Base-by-base conservation (phyloP, 2,797 vertebrate species). In the Tolypeutes matacus region DNA sequence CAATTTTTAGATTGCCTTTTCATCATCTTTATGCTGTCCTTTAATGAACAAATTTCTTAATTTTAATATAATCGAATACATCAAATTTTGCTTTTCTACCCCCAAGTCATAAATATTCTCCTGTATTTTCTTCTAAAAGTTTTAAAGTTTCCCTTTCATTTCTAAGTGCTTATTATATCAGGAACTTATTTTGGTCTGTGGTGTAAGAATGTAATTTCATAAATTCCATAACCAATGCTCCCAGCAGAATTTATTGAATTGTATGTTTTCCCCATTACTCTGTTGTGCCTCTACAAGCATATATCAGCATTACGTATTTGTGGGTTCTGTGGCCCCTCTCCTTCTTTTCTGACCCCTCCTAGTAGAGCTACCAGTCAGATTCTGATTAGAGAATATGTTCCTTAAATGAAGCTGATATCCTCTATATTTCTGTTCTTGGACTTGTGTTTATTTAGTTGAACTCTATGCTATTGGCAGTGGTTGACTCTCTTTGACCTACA, bases 91-190 rank as follows among this genome's bases (percentile, higher is more conserved):
- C 42, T 60, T 81, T 92, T 2, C 76, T 84, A 56, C 4, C 21
- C n/a, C 3, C 15, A 83, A 49, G 9, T 84, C 46, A 34, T 51
- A 89, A 65, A 78, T 64, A 64, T 49, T 31, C 12, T 49, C 53
- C 25, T 49, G 3, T 23, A 53, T 65, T 90, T 95, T 95, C 36
- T 92, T 49, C 29, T 39, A 87, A 58, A 20, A 76, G 12, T 53
- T 62, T 85, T 86, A 15, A 86, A n/a, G 15, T 67, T 95, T 84
- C 29, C 31, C 9, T 82, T 90, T 89, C 13, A 73, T 85, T 93
- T 85, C 25, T 53, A 69, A 75, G 34, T 18, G 21, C 65, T 46
- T 65, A 29, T 69, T 86, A 76, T n/a, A 84, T 49, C n/a, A 51
- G 86, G 29, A 77, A 75, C 51, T 95, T 36, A 85, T 77, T 89